Evolutionary conservation across 2,113 vertebrate species (phyloP).

Genomic region (Rhadina sibilatrix): DNA sequence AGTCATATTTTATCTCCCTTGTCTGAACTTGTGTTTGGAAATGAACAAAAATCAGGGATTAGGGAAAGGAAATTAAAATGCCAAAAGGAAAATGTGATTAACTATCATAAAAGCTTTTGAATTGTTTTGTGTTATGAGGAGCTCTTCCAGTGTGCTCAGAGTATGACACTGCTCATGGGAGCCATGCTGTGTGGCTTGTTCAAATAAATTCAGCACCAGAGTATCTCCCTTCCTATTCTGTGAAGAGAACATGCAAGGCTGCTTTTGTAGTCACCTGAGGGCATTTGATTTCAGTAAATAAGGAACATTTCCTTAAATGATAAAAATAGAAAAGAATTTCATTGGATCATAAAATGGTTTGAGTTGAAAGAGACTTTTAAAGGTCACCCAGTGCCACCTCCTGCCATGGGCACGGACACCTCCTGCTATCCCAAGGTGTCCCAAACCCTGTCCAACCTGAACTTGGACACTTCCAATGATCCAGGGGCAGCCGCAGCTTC

Average conservation of each 20-base stretch:
- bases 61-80: constrained; percentile 30
- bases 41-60: neutral
- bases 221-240: neutral
- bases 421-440: neutral
- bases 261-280: neutral
- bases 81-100: neutral
- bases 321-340: neutral
- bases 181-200: neutral
- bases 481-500: neutral
- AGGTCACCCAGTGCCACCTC: neutral
- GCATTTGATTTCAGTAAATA: neutral
- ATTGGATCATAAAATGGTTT: neutral
- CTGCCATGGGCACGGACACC: neutral
- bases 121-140: neutral
- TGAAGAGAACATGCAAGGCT: neutral
- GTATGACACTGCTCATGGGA: neutral
- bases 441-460: neutral
- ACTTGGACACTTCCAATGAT: neutral
- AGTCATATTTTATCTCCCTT: neutral
- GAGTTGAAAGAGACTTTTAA: neutral
- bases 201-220: neutral
- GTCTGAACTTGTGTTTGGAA: neutral
- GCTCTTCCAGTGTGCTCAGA: neutral
- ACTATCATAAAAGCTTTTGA: neutral
- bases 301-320: neutral